phyloP scores from a whole-genome alignment of 2,113 vertebrate genomes.

The Cichladusa arquata region DNA sequence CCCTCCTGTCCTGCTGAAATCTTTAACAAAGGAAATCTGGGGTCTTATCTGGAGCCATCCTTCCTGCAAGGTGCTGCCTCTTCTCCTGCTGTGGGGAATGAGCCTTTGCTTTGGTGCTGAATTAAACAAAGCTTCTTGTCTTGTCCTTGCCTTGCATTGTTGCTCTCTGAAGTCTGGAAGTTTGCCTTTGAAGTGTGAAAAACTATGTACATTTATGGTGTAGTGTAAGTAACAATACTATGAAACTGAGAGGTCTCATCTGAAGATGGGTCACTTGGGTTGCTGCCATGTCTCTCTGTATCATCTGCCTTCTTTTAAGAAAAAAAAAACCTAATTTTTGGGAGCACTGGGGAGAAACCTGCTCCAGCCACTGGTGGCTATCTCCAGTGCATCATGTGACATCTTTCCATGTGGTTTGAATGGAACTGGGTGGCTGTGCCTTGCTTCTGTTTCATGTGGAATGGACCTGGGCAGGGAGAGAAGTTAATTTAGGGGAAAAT shows the following conservation, averaged over 20 bases:
- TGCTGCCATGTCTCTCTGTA: background rate
- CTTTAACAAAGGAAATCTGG: background rate
- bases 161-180: background rate
- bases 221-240: background rate
- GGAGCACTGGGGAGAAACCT: background rate
- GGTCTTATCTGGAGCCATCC: background rate
- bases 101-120: background rate
- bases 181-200: background rate
- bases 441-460: background rate
- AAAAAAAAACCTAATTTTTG: background rate
- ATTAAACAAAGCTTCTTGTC: background rate
- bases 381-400: background rate
- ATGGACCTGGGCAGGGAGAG: background rate
- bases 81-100: background rate
- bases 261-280: background rate
- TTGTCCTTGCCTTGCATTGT: background rate
- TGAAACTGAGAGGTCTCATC: background rate
- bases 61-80: background rate
- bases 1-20: background rate
- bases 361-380: background rate
- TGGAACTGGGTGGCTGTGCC: background rate
- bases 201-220: background rate
- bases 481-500: background rate
- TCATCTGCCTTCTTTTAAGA: background rate
- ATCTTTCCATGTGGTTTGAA: background rate